Base-by-base conservation (phyloP, 2,113 vertebrate genomes). In the Burhinus bistriatus region DNA sequence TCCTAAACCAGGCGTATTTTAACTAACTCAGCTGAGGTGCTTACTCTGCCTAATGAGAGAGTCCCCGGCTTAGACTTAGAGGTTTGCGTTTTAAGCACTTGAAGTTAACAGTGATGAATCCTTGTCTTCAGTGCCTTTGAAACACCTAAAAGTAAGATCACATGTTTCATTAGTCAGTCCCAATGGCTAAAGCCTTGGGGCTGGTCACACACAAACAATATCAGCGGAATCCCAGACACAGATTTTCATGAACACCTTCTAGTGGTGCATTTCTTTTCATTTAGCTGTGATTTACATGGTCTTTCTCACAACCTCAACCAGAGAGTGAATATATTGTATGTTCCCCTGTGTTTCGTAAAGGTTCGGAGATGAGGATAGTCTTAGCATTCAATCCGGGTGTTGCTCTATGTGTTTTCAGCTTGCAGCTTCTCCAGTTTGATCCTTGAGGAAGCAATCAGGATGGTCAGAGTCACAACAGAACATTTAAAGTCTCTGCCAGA, bases 241-340 rank as follows among this genome's bases (percentile, higher is more conserved):
- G 8, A 7, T 51, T 47, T 69, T 45, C 1, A 0, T 3, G 15
- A 52, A 34, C 8, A 14, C 3, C 27, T 32, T 8, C 5, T 34
- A 10, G 26, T 40, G 7, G 6, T 27, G 36, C 15, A 26, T 38
- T 38, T 77, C 36, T 72, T 71, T 19, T 22, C 25, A 17, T 0
- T 2, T 34, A 42, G 5, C 27, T 77, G 27, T 36, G 83, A 51
- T 45, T 77, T 49, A 12, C 5, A 4, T 14, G 38, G 2, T 29
- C 4, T 65, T 82, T 76, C 38, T 54, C 5, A 42, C 34, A 27
- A 8, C 29, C 7, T 78, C 27, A 34, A 15, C 14, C 18, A 45
- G 19, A 69, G 32, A 30, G 4, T 65, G 44, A 45, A 62, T 4
- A 5, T 16, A 11, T 10, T 8, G 7, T 12, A 27, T 18, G 6